These are phyloP conservation scores for Tinea trinotella DNA, from an alignment of 2,888 invertebrate species.

Conservation along the genomic window DNA sequence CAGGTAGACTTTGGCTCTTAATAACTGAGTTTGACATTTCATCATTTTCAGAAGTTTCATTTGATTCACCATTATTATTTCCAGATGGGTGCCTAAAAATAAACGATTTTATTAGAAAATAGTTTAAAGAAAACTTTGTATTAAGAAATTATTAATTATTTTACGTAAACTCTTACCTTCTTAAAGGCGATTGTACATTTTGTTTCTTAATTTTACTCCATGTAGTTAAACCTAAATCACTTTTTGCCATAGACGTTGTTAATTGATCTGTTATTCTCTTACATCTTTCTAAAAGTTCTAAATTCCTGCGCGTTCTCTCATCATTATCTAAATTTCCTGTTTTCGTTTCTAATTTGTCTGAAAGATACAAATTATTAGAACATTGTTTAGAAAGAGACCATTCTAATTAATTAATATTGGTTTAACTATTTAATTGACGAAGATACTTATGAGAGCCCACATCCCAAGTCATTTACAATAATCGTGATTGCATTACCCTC, in stretches of 20 bases:
- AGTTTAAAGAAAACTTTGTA: not conserved
- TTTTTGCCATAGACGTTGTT: conserved; percentile 88
- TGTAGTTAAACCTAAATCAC: conserved; percentile 90
- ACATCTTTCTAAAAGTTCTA: conserved; percentile 70
- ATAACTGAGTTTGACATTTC: conserved; percentile 74
- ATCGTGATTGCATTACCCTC: too few relatives aligned
- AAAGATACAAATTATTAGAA: conserved; percentile 30
- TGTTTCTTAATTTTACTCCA: conserved; percentile 89
- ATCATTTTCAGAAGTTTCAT: conserved; percentile 65
- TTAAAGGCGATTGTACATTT: conserved; percentile 75
- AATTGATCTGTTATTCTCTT: conserved; percentile 67
- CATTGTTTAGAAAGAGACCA: not conserved
- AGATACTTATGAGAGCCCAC: too few relatives aligned
- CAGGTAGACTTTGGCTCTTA: conserved; percentile 87
- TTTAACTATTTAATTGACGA: too few relatives aligned
- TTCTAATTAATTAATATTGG: too few relatives aligned
- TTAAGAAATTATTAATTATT: not conserved
- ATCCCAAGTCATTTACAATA: too few relatives aligned
- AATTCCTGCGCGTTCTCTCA: conserved; percentile 71
- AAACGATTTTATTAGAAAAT: not conserved
- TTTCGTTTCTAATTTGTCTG: conserved; percentile 65
- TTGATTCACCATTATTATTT: conserved; percentile 78
- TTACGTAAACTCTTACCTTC: conserved; percentile 56
- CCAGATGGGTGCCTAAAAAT: conserved; percentile 80
- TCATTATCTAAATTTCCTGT: conserved; percentile 59